Evolutionary conservation across 2,888 invertebrate species (phyloP), one percentile per base, ranked within the genome.

Genomic region (Bellardia bayeri): DNA sequence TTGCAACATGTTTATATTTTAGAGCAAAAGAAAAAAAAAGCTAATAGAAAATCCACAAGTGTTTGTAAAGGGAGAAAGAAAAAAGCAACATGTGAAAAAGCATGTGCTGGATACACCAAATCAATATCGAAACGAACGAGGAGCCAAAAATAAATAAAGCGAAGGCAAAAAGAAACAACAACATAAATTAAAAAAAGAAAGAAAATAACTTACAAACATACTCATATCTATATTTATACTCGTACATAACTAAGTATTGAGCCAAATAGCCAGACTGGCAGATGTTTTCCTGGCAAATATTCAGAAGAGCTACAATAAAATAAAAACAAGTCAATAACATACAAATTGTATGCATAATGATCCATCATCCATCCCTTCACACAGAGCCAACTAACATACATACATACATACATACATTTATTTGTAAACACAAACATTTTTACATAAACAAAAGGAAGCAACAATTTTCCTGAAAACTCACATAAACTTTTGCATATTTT

Each of bases 31-130:
- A 45, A 33, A 30, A 33, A 30, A 66, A 3, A 64, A 72, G 40
- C 3, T 37, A 37, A 58, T 69, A 69, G 11, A 80, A 42, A 69
- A 80, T 84, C 84, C 82, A 87, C 84, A 87, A 84, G 87, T 87
- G 84, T 69, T 54, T 74, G 66, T 80, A 40, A 56, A 54, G 16
- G 54, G 13, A 13, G 37, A 2, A 37, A 33, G 11, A 9, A 56
- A 58, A 61, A 78, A 75, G 86, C 87, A 87, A 87, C 87, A 87
- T 85, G 87, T 85, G 74, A 69, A 72, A 74, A 63, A 85, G 45
- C 87, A 85, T 87, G 82, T 82, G 82, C 61, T 74, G 45, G 2
- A 68, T 37, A 16, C 30, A 64, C 13, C 3, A 30, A 74, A 42
- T 14, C 8, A 54, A 74, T 37, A 30, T 45, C 11, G 37, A 75